Evolutionary conservation across 2,888 invertebrate species (phyloP).

Genomic region (Ephialtes manifestator): DNA sequence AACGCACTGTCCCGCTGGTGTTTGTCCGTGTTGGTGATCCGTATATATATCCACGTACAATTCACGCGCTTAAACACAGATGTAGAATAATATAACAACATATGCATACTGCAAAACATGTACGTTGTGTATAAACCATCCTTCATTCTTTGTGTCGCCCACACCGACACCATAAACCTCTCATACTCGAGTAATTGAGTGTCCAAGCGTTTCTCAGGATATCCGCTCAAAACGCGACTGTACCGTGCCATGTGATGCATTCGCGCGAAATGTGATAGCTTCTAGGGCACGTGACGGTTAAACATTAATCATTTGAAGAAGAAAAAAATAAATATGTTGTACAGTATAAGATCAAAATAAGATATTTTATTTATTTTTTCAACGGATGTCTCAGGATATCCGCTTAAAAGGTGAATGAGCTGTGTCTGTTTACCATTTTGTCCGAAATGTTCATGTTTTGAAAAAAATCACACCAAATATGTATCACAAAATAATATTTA

Average conservation of each 20-base stretch:
- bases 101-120: constrained; percentile 16
- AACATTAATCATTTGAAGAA: not conserved
- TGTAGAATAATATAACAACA: not conserved
- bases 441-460: no score
- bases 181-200: constrained; percentile 66
- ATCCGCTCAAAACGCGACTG: constrained; percentile 57
- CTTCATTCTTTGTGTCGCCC: constrained; percentile 61
- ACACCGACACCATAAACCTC: constrained; percentile 61
- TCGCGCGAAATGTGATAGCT: constrained; percentile 31
- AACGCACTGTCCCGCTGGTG: constrained; percentile 70
- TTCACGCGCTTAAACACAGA: constrained; percentile 30
- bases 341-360: not conserved
- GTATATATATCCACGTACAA: constrained; percentile 53
- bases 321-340: constrained; percentile 4
- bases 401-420: no score
- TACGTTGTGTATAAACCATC: constrained; percentile 25
- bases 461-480: no score
- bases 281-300: not conserved
- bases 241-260: not conserved
- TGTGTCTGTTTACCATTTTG: no score
- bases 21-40: constrained; percentile 42
- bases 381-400: not conserved
- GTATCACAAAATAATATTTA: no score
- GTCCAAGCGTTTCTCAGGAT: constrained; percentile 65
- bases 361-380: not conserved